Evolutionary conservation across 2,797 vertebrate genomes (phyloP).

Genomic region (Fistularia tabacaria): DNA sequence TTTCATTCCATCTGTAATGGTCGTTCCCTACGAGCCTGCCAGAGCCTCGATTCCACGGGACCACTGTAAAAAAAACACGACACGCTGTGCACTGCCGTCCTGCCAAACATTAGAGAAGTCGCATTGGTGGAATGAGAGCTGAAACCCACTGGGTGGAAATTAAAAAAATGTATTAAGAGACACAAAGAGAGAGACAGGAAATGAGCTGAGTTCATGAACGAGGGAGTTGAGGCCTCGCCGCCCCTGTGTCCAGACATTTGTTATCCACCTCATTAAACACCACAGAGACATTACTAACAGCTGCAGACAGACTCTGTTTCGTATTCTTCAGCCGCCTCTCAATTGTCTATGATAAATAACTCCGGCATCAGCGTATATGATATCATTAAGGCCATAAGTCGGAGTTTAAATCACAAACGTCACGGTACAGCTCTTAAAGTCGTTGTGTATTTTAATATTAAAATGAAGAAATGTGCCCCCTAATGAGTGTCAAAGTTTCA

Average conservation of each 20-base stretch:
- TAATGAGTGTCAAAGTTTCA: neutral
- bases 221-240: conserved; percentile 23
- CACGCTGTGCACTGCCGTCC: neutral
- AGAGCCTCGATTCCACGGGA: conserved; percentile 14
- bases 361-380: too few species aligned
- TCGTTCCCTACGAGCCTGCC: neutral
- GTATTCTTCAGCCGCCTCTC: conserved; percentile 6
- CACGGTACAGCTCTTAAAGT: neutral
- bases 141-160: conserved; percentile 10
- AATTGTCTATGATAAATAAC: too few species aligned
- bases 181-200: conserved; percentile 48
- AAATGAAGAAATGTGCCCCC: neutral
- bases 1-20: conserved; percentile 10
- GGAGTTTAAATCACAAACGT: conserved; percentile 4
- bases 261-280: conserved; percentile 22
- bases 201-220: conserved; percentile 25
- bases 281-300: conserved; percentile 2
- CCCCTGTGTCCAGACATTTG: conserved; percentile 43
- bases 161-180: conserved; percentile 39
- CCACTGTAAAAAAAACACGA: neutral
- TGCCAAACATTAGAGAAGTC: conserved; percentile 16
- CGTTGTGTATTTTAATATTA: neutral
- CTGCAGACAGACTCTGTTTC: conserved; percentile 24
- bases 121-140: conserved; percentile 16
- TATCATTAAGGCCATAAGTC: too few species aligned